Evolutionary conservation across 2,113 vertebrate genomes (phyloP), one percentile per base, ranked within the genome.

Genomic region (Astatoreochromis straeleni): DNA sequence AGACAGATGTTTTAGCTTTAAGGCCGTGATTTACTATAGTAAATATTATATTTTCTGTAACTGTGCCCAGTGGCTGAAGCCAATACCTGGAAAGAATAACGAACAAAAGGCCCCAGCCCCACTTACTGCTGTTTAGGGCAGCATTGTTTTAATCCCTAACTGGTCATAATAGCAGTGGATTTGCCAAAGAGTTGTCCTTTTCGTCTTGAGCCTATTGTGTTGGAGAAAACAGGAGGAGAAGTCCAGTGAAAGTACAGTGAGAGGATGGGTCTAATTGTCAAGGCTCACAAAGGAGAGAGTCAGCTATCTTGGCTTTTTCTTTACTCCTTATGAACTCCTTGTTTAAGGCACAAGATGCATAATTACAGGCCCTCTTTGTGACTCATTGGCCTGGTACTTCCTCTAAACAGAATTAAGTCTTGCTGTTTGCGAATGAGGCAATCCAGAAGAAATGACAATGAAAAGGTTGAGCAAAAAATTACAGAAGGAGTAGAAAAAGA

Each of bases 201-300:
- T 84, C 12, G 80, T 82, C 80, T 87, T 58, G 17, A 86, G 58
- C 16, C 26, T 16, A 13, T 31, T 57, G 21, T 26, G 31, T 58
- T 85, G 47, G 49, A 57, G 81, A 85, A 60, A 93, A 51, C 40
- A 80, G 40, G 47, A 29, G 87, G 14, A 35, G 81, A 90, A 88
- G 88, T 83, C 79, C 82, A 91, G 93, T 89, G 90, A 91, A 89
- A 92, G 84, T 57, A 31, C 84, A 87, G 65, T 54, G 40, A 91
- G 26, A 85, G 75, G 84, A 88, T 80, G 24, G 65, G 24, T 83
- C 26, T 87, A 90, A 89, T 91, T 86, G 83, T 88, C 49, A 40
- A 3, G 38, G 29, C 49, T 83, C 78, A 85, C 87, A 86, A 83
- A 45, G 79, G 55, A 84, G 73, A 75, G 19, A 84, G 58, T 85